Evolutionary conservation across 2,113 vertebrate species (phyloP).

Genomic region (Thalassoma bifasciatum): DNA sequence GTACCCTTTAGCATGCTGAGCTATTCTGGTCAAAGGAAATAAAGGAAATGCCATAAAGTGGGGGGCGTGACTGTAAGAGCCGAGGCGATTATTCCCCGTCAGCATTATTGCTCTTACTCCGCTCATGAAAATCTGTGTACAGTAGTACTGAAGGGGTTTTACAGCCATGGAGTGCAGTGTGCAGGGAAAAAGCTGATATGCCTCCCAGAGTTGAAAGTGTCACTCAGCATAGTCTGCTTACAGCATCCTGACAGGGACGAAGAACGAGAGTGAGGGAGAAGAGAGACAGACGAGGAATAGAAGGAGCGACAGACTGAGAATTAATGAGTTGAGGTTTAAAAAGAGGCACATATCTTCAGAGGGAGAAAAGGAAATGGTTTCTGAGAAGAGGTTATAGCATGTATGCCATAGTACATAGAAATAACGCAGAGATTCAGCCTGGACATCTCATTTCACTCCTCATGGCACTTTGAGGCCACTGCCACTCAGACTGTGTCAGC

Average conservation of each 20-base stretch:
- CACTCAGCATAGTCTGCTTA: slow-evolving; percentile 36
- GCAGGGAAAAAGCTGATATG: slow-evolving; percentile 27
- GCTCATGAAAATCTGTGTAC: slow-evolving; percentile 55
- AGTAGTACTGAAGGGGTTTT: slow-evolving; percentile 59
- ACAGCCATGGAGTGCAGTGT: slow-evolving; percentile 34
- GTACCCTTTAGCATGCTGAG: slow-evolving; percentile 10
- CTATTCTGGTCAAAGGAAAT: slow-evolving; percentile 74
- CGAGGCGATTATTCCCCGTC: slow-evolving; percentile 68
- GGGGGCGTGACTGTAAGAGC: slow-evolving; percentile 41
- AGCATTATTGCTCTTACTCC: slow-evolving; percentile 67
- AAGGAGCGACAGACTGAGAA: slow-evolving; percentile 42
- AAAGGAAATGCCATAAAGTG: slow-evolving; percentile 65
- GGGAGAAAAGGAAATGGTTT: slow-evolving; percentile 7
- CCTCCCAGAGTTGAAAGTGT: slow-evolving; percentile 44
- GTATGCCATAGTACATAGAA: background rate
- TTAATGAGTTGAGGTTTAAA: slow-evolving; percentile 37
- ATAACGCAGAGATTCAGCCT: background rate
- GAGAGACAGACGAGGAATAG: slow-evolving; percentile 17
- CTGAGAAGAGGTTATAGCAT: slow-evolving; percentile 13
- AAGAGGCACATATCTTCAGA: slow-evolving; percentile 7
- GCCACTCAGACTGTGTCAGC: slow-evolving; percentile 39
- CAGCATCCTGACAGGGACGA: slow-evolving; percentile 34
- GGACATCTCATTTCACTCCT: slow-evolving; percentile 62
- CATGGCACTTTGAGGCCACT: slow-evolving; percentile 81
- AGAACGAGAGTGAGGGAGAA: slow-evolving; percentile 20